Base-by-base conservation (phyloP, 1,140 invertebrate genomes). In the Lepidostoma basale region DNA sequence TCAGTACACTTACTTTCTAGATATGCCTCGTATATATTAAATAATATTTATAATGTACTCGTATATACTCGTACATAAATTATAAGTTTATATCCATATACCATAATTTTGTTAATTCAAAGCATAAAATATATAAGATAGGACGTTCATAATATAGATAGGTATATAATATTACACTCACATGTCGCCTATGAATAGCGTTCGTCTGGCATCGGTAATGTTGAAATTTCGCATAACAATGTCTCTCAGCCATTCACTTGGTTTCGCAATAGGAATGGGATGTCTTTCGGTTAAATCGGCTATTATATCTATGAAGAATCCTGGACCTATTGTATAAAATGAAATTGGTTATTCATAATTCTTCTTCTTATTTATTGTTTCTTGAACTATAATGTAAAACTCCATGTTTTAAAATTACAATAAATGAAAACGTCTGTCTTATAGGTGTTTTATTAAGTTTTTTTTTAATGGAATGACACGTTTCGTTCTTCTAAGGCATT, bases 141-240 rank as follows among this genome's bases (percentile, higher is more conserved):
- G n/a, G n/a, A n/a, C n/a, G n/a, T n/a, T n/a, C n/a, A n/a, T n/a
- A n/a, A n/a, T n/a, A n/a, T n/a, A n/a, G n/a, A n/a, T n/a, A 52
- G 6, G 0, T 26, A n/a, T 26, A n/a, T n/a, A n/a, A 54, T 23
- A 8, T 2, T 23, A 2, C 10, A 52, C 60, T 71, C 47, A 77
- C 83, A 82, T 78, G 25, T 86, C 84, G 12, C 84, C 84, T 33
- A 86, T 76, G 68, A 86, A 83, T 5, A 86, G 73, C 42, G 79
- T 81, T 49, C 81, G 77, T 5, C 64, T 62, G 5, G 80, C 76
- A 16, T 79, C 64, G 0, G 36, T 69, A 8, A 85, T 74, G 0
- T 77, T 65, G 40, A 74, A 81, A 8, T 72, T 73, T 16, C 65
- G 14, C 0, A 68, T 40, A 0, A 60, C 33, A 10, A 47, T 45